Evolutionary conservation across 2,888 invertebrate species (phyloP).

Genomic region (Mystacides longicornis): DNA sequence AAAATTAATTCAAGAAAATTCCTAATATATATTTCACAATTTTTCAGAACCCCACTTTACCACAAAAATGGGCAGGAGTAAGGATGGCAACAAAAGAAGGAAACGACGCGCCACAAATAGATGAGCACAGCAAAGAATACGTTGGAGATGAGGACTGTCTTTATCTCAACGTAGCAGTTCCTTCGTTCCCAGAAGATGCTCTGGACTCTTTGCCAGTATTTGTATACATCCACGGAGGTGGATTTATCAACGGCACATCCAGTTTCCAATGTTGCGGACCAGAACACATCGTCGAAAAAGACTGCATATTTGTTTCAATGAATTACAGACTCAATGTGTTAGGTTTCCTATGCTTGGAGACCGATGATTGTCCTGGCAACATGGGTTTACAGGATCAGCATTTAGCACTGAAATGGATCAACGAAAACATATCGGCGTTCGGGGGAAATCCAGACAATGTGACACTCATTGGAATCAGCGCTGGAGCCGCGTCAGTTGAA

Average conservation of each 20-base stretch:
- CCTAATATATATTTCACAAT: not conserved
- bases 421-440: constrained; percentile 38
- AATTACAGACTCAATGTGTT: constrained; percentile 46
- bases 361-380: constrained; percentile 42
- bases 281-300: constrained; percentile 41
- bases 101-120: constrained; percentile 30
- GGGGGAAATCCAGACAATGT: constrained; percentile 41
- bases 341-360: constrained; percentile 42
- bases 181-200: constrained; percentile 31
- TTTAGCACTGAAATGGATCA: constrained; percentile 42
- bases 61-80: constrained; percentile 38
- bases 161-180: constrained; percentile 41
- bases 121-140: constrained; percentile 17
- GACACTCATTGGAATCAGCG: constrained; percentile 44
- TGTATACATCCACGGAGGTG: constrained; percentile 47
- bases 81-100: constrained; percentile 43
- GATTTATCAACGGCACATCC: constrained; percentile 42
- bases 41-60: constrained; percentile 36
- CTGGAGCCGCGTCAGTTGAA: constrained; percentile 41
- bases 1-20: not conserved
- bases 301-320: constrained; percentile 41
- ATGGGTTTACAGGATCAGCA: constrained; percentile 45
- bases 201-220: constrained; percentile 38
- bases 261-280: constrained; percentile 40
- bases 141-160: constrained; percentile 43